Evolutionary conservation across 2,888 invertebrate genomes (phyloP), one percentile per base, ranked within the genome.

Genomic region (Campaea margaritaria): DNA sequence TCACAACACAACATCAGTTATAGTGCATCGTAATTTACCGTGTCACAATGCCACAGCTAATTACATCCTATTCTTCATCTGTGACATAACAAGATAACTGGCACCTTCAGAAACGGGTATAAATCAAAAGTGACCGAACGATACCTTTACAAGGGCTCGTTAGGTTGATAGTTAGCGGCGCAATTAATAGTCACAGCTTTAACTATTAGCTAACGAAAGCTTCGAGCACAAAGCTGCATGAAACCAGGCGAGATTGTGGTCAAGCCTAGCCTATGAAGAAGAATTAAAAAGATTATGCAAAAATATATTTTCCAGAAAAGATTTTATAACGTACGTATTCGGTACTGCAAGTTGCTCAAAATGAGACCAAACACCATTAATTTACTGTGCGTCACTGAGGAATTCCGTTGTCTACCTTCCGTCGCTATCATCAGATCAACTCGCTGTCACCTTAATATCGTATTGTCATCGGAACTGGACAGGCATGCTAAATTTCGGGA

Each of bases 41-140:
- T 51, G 55, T 39, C 51, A 52, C 44, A 56, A 47, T 54, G 39
- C 38, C 43, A 44, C 49, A 45, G 34, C 43, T 61, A 61, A 61
- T 61, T 56, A 51, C 50, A 16, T 47, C 36, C 55, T 51, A 61
- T 61, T 55, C 51, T 55, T 61, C 27, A 55, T 2, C 45, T 39
- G 51, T 61, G 60, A 56, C 60, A 47, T 61, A 56, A 61, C 55
- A 43, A n/a, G 16, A 51, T 39, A 48, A 36, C 36, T 21, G 16
- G 47, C 39, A 15, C 41, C 41, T 34, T 41, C 44, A 16, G 38
- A 48, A 39, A 53, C 13, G 0, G 38, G 28, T 31, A 43, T 61
- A 46, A 61, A 61, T 61, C 51, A 47, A 50, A 58, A 53, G 39
- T 54, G 45, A 28, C 54, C n/a, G 34, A 49, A 46, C 48, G 46